A percentile compares a stretch with the other conserved stretches of the same genome.
phyloP scores from a whole-genome alignment of 2,888 invertebrate species.

The Caenorhabditis sp. region DNA sequence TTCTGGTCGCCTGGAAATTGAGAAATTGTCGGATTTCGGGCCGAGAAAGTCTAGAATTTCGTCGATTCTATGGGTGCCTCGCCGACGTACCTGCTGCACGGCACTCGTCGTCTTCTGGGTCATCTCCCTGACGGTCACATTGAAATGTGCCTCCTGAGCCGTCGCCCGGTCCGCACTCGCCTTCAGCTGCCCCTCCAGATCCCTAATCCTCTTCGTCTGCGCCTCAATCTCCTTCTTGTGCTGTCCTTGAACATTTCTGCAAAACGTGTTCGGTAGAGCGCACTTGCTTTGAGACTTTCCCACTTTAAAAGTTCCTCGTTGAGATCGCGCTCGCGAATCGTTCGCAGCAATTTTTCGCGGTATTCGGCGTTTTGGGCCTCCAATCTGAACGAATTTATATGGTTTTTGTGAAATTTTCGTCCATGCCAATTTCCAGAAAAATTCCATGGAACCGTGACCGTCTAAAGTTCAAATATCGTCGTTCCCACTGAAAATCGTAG shows the following conservation, averaged over 20 bases:
- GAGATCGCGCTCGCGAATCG: conserved; percentile 66
- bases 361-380: conserved; percentile 71
- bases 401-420: neutral
- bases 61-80: too few species aligned
- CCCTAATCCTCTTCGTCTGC: conserved; percentile 56
- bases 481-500: neutral
- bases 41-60: too few species aligned
- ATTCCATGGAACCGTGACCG: neutral
- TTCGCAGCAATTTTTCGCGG: conserved; percentile 67
- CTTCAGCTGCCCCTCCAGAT: conserved; percentile 70
- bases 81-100: conserved; percentile 58
- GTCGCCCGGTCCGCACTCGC: conserved; percentile 62
- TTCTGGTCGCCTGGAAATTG: conserved; percentile 66
- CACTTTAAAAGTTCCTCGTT: conserved; percentile 61
- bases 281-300: neutral
- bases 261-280: conserved; percentile 12
- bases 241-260: conserved; percentile 54
- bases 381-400: conserved; percentile 61
- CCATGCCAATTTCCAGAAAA: neutral
- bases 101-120: conserved; percentile 61
- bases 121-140: conserved; percentile 63
- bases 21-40: too few species aligned
- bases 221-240: conserved; percentile 61
- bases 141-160: conserved; percentile 71
- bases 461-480: neutral